Conservation (phyloP, 2,888 invertebrate genomes). For the Orthosia incerta region DNA sequence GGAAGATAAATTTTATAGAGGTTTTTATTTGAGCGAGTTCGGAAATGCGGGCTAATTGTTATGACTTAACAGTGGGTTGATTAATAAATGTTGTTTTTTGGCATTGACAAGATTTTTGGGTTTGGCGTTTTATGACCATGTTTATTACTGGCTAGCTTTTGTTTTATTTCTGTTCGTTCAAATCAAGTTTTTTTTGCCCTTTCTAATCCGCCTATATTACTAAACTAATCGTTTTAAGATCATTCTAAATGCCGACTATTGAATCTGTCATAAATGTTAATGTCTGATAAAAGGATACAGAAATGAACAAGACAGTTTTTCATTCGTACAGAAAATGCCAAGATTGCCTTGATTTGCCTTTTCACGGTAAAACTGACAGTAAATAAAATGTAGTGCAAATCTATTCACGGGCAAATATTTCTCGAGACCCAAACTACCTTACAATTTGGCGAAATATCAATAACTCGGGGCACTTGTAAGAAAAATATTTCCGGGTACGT, state of each 20-base stretch:
- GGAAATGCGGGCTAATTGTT: slow-evolving; percentile 37
- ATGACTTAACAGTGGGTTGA: background rate
- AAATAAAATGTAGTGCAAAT: slow-evolving; percentile 37
- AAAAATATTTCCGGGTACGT: slow-evolving; percentile 70
- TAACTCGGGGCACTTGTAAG: slow-evolving; percentile 65
- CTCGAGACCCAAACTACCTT: slow-evolving; percentile 49
- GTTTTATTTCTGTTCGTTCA: background rate
- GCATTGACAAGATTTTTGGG: background rate
- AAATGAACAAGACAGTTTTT: slow-evolving; percentile 1
- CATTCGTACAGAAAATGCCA: slow-evolving; percentile 15
- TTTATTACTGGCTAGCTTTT: background rate
- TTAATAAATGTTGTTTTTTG: slow-evolving; percentile 3
- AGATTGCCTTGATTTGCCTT: slow-evolving; percentile 17
- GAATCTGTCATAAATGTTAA: background rate
- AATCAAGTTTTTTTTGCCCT: background rate
- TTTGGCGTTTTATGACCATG: background rate
- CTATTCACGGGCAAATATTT: slow-evolving; percentile 45
- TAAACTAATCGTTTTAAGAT: background rate
- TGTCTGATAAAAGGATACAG: background rate
- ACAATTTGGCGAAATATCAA: slow-evolving; percentile 68
- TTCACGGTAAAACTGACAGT: slow-evolving; percentile 31
- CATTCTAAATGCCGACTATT: background rate
- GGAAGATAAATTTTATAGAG: slow-evolving; percentile 52
- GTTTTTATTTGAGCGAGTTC: slow-evolving; percentile 39
- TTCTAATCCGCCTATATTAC: background rate